phyloP scores from a whole-genome alignment of 2,888 invertebrate genomes.

The Pollenia amentaria region DNA sequence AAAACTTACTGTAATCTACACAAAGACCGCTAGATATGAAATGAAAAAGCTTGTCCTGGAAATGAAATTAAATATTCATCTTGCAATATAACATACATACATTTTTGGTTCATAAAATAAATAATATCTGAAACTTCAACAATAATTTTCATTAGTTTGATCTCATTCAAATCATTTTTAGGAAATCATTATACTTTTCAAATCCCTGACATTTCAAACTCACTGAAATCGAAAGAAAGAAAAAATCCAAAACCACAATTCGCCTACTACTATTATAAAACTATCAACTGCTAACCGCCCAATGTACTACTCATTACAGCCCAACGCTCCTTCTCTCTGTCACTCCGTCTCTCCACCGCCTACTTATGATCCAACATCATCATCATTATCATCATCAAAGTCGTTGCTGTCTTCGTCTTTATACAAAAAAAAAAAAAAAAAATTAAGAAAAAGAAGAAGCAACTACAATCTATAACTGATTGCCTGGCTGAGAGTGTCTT shows the following conservation, averaged over 20 bases:
- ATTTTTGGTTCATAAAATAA: too few relatives aligned
- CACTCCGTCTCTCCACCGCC: conserved; percentile 17
- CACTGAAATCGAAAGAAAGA: conserved; percentile 58
- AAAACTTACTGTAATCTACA: too few relatives aligned
- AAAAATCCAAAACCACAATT: conserved; percentile 61
- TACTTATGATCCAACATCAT: conserved; percentile 42
- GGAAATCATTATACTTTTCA: conserved; percentile 25
- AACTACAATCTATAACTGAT: conserved; percentile 55
- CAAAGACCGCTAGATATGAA: too few relatives aligned
- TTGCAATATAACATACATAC: too few relatives aligned
- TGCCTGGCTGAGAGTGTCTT: conserved; percentile 32
- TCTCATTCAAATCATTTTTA: not conserved
- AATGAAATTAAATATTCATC: too few relatives aligned
- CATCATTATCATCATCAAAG: conserved; percentile 10
- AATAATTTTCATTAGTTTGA: too few relatives aligned
- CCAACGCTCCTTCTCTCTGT: not conserved
- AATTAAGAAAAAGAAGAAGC: not conserved
- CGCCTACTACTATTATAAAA: conserved; percentile 68
- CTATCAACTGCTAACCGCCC: conserved; percentile 54
- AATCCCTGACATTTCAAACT: conserved; percentile 18
- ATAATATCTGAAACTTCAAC: too few relatives aligned
- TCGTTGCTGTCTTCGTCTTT: conserved; percentile 3
- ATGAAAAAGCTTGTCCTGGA: too few relatives aligned
- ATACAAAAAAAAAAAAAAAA: too few relatives aligned
- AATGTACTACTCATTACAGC: conserved; percentile 33